These are phyloP conservation scores for Apeltes quadracus DNA, from an alignment of 2,113 vertebrate species.

Conservation along the genomic window DNA sequence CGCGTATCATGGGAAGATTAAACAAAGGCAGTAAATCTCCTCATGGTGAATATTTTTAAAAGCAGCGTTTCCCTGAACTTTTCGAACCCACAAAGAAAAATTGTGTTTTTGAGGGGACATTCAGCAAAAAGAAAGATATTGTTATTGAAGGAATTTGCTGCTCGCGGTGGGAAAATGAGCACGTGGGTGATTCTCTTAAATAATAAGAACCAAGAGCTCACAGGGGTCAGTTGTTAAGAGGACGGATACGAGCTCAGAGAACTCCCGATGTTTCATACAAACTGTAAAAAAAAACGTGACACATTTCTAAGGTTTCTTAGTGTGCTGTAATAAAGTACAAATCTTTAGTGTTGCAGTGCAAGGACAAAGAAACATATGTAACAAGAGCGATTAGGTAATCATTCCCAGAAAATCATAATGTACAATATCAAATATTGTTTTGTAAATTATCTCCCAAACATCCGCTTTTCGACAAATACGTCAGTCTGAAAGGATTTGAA, in stretches of 20 bases:
- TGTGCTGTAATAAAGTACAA: background rate
- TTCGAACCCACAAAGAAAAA: conserved; percentile 39
- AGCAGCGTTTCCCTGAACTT: conserved; percentile 51
- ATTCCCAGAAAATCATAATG: background rate
- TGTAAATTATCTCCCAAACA: background rate
- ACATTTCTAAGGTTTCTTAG: background rate
- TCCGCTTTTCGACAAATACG: no score
- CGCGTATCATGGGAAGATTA: conserved; percentile 47
- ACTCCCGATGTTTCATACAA: background rate
- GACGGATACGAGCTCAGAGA: background rate
- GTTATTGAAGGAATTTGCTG: conserved; percentile 11
- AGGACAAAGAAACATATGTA: background rate
- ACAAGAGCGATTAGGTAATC: background rate
- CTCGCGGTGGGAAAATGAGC: conserved; percentile 6
- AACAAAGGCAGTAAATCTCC: conserved; percentile 14
- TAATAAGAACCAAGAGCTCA: conserved; percentile 19
- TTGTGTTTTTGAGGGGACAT: conserved; percentile 24
- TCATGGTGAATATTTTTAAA: conserved; percentile 6
- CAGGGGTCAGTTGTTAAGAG: conserved; percentile 5
- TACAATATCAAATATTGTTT: background rate
- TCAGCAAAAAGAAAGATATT: background rate
- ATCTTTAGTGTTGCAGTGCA: background rate
- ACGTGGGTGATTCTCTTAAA: background rate
- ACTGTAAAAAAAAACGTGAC: background rate
- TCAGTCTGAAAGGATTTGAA: background rate